Conservation (phyloP, 1,140 invertebrate species). For the Asbolus verrucosus region DNA sequence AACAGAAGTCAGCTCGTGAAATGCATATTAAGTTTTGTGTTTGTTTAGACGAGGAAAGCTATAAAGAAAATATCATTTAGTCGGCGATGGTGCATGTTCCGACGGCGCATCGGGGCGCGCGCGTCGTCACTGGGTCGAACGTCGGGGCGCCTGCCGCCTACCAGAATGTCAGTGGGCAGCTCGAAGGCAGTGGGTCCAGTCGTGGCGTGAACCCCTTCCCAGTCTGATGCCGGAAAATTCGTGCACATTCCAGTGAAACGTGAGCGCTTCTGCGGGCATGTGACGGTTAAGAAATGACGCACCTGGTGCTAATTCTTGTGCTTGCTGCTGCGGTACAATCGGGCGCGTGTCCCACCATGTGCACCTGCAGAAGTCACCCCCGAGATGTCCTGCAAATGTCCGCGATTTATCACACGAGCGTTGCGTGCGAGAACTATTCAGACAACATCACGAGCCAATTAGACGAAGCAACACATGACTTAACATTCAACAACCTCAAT, state of each 20-base stretch:
- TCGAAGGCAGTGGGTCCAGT: slow-evolving; percentile 8
- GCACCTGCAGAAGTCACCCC: slow-evolving; percentile 47
- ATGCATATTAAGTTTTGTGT: slow-evolving; percentile 36
- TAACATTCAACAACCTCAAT: slow-evolving; percentile 42
- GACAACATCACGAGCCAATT: slow-evolving; percentile 37
- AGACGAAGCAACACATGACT: slow-evolving; percentile 46
- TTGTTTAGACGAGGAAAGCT: slow-evolving; percentile 20
- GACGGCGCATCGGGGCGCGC: slow-evolving; percentile 31
- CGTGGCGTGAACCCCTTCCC: too few relatives aligned
- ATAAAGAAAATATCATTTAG: slow-evolving; percentile 40
- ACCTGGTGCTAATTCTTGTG: slow-evolving; percentile 47
- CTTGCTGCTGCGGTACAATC: slow-evolving; percentile 32
- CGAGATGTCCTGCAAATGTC: slow-evolving; percentile 7
- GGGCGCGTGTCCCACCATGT: slow-evolving; percentile 51
- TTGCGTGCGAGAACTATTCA: slow-evolving; percentile 36
- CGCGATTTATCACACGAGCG: slow-evolving; percentile 43
- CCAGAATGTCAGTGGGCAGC: slow-evolving; percentile 22
- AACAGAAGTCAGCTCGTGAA: slow-evolving; percentile 30
- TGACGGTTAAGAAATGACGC: slow-evolving; percentile 40
- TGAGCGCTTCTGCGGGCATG: slow-evolving; percentile 19
- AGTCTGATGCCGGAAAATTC: slow-evolving; percentile 19
- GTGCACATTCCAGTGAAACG: neutral
- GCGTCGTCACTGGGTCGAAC: slow-evolving; percentile 22
- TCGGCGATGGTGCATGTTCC: neutral
- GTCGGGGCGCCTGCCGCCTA: slow-evolving; percentile 33